These are phyloP conservation scores for Synergus gifuensis DNA, from an alignment of 2,888 invertebrate genomes.

Conservation along the genomic window DNA sequence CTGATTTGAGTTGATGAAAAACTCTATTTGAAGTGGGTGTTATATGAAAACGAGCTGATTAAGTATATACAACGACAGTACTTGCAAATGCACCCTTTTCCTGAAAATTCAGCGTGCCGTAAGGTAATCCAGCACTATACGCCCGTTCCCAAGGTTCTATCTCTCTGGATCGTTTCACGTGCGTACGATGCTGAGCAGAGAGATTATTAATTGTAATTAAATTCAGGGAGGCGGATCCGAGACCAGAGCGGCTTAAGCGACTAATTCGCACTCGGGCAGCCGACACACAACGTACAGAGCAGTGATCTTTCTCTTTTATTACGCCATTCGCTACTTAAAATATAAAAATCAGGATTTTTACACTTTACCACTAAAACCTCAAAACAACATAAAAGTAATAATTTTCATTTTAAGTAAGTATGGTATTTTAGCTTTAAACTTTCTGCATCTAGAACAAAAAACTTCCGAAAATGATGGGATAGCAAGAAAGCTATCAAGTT, in stretches of 20 bases:
- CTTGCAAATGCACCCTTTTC: conserved; percentile 55
- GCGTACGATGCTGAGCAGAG: conserved; percentile 59
- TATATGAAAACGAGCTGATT: conserved; percentile 47
- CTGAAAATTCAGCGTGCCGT: conserved; percentile 63
- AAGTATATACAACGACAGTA: conserved; percentile 51
- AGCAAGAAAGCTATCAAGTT: no score
- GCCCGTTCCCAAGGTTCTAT: conserved; percentile 68
- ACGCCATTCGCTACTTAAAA: not conserved
- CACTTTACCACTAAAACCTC: not conserved
- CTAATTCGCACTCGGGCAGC: conserved; percentile 60
- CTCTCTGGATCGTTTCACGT: conserved; percentile 59
- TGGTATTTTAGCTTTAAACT: no score
- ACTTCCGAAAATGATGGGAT: no score
- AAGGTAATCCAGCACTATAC: conserved; percentile 66
- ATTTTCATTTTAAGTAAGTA: no score
- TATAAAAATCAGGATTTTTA: not conserved
- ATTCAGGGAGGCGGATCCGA: conserved; percentile 67
- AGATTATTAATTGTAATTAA: conserved; percentile 74
- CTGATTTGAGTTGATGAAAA: not conserved
- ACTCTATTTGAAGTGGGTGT: not conserved
- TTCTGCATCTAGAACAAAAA: no score
- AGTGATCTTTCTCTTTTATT: conserved; percentile 26
- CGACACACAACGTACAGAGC: conserved; percentile 12
- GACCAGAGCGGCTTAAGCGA: conserved; percentile 62
- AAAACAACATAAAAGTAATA: not conserved